These are phyloP conservation scores for Peromyscus attwateri DNA, from an alignment of 2,797 vertebrate species.

Conservation along the genomic window DNA sequence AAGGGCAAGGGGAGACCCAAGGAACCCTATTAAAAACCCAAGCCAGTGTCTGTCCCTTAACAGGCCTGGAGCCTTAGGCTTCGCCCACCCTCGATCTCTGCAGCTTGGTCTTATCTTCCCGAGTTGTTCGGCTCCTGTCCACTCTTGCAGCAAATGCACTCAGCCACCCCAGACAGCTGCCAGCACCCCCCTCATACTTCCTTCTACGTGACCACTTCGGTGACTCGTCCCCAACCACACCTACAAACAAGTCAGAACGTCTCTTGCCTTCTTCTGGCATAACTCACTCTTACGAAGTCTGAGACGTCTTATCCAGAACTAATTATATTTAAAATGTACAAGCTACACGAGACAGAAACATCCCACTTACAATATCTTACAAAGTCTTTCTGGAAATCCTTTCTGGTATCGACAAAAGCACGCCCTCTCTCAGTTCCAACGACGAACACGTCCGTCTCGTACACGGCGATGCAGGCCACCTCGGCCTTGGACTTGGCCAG, in stretches of 20 bases:
- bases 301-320: slow-evolving; percentile 3
- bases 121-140: background rate
- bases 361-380: slow-evolving; percentile 90
- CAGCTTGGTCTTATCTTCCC: background rate
- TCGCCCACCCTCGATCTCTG: background rate
- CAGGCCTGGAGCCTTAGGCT: background rate
- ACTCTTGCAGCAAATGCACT: background rate
- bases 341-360: slow-evolving; percentile 25
- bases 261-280: background rate
- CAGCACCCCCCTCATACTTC: background rate
- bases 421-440: slow-evolving; percentile 90
- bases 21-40: background rate
- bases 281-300: slow-evolving; percentile 55
- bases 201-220: background rate
- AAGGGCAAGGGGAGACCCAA: background rate
- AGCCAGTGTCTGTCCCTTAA: background rate
- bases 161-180: background rate
- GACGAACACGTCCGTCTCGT: slow-evolving; percentile 89
- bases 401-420: slow-evolving; percentile 89
- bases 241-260: background rate
- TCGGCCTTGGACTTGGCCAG: slow-evolving; percentile 91
- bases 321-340: slow-evolving; percentile 20
- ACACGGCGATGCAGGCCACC: slow-evolving; percentile 90
- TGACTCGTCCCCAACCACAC: background rate
- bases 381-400: slow-evolving; percentile 91